These are phyloP conservation scores for Perccottus glenii DNA, from an alignment of 2,113 vertebrate genomes.

Conservation along the genomic window DNA sequence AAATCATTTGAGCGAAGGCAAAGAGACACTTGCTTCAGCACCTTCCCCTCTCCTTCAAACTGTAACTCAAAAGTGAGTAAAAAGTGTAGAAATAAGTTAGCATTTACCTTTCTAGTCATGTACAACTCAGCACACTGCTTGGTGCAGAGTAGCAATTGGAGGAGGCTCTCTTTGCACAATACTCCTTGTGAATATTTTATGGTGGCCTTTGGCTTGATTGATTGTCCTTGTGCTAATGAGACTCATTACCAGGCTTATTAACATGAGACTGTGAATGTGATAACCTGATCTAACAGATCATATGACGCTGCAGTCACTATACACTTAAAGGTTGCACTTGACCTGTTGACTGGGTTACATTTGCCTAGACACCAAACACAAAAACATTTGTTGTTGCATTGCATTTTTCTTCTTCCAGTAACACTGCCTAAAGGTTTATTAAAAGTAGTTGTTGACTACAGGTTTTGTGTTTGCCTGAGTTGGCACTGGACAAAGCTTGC, in stretches of 20 bases:
- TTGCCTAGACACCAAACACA: slow-evolving; percentile 13
- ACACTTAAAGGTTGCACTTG: slow-evolving; percentile 49
- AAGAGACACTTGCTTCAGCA: too few species aligned
- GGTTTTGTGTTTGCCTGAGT: slow-evolving; percentile 27
- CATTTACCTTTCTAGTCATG: slow-evolving; percentile 23
- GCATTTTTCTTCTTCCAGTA: slow-evolving; percentile 40
- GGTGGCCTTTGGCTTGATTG: slow-evolving; percentile 70
- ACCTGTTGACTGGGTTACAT: slow-evolving; percentile 30
- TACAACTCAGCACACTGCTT: slow-evolving; percentile 42
- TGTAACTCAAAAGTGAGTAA: too few species aligned
- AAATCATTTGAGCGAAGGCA: neutral
- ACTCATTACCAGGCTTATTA: slow-evolving; percentile 80
- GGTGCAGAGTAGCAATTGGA: slow-evolving; percentile 34
- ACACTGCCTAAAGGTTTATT: slow-evolving; percentile 25
- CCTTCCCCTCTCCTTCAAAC: too few species aligned
- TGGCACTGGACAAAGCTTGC: slow-evolving; percentile 58
- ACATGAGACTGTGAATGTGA: slow-evolving; percentile 58
- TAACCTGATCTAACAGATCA: slow-evolving; percentile 60
- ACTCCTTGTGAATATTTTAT: slow-evolving; percentile 76
- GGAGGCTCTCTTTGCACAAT: slow-evolving; percentile 45
- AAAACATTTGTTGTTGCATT: slow-evolving; percentile 30
- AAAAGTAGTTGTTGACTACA: slow-evolving; percentile 23
- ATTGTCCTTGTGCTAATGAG: slow-evolving; percentile 79
- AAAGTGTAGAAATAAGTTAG: too few species aligned
- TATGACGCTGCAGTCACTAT: slow-evolving; percentile 33